These are phyloP conservation scores for Scotopteryx bipunctaria DNA, from an alignment of 2,888 invertebrate species.

Conservation along the genomic window DNA sequence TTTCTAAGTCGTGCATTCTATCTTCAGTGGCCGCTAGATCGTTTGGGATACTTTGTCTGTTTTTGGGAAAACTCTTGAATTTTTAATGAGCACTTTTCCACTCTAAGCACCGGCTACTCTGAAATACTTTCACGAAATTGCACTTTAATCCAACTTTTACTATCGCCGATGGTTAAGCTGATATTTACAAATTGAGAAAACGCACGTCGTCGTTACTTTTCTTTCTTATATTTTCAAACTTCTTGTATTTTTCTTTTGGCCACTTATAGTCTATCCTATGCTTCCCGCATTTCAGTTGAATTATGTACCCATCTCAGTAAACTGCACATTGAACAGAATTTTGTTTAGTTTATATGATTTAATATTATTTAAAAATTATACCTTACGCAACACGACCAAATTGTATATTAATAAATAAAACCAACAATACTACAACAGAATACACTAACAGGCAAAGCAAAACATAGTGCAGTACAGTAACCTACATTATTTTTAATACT, in stretches of 20 bases:
- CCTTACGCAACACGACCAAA: constrained; percentile 76
- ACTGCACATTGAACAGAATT: constrained; percentile 37
- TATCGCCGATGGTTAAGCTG: constrained; percentile 23
- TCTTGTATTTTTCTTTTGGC: constrained; percentile 39
- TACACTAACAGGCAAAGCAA: constrained; percentile 47
- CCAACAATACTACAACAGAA: constrained; percentile 36
- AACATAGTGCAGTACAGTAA: constrained; percentile 29
- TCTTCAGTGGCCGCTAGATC: constrained; percentile 43
- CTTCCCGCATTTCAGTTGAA: constrained; percentile 31
- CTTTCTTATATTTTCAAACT: constrained; percentile 39
- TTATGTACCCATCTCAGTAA: constrained; percentile 27
- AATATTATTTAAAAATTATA: constrained; percentile 45
- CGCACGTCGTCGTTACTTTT: constrained; percentile 48
- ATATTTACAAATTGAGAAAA: constrained; percentile 28
- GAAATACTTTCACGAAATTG: constrained; percentile 47
- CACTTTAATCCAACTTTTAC: constrained; percentile 43
- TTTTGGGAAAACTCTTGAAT: constrained; percentile 46
- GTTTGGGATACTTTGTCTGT: constrained; percentile 62
- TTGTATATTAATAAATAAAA: constrained; percentile 57
- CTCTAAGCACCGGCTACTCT: constrained; percentile 56
- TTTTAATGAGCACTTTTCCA: constrained; percentile 54
- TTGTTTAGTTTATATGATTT: constrained; percentile 34
- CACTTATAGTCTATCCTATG: constrained; percentile 42
- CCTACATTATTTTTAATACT: constrained; percentile 12
- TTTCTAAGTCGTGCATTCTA: constrained; percentile 49